Base-by-base conservation (phyloP, 2,888 invertebrate genomes). In the Xestobium rufovillosum region DNA sequence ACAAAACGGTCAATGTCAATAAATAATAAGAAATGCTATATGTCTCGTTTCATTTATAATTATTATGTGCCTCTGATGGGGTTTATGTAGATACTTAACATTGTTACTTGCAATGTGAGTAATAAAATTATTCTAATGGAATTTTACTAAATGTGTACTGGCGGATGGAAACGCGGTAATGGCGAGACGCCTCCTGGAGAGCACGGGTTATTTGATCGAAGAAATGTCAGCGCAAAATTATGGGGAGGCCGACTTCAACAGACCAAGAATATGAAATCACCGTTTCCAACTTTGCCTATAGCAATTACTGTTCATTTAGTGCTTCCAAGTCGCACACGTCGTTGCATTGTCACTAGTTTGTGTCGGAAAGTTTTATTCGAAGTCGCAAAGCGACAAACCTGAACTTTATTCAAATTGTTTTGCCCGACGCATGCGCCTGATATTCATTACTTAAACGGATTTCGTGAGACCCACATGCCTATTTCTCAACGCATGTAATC, bases 221-320 rank as follows among this genome's bases (percentile, higher is more conserved):
- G 48, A 52, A 43, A 43, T 51, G 51, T 53, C 53, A 51, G 51
- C 43, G 48, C 45, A 45, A 45, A 55, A 50, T 54, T 56, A 55
- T 53, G 43, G 49, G 31, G 38, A 46, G 50, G 49, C 53, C 51
- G 54, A 50, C 53, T 51, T 53, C 51, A 57, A 53, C 53, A 52
- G 55, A 57, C 54, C 55, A 53, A 54, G 54, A 54, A 55, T 56
- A 54, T 52, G 54, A 55, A 56, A 56, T 56, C 52, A 51, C 52
- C 51, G 39, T 44, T 36, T 44, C 43, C 43, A 55, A 57, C 55
- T 57, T 57, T 51, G 52, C 56, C 55, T 55, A 55, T 55, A 55
- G 56, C 57, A 57, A 57, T 57, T 55, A 55, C 51, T 50, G 53
- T 53, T 54, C 48, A 52, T 51, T 53, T 56, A 51, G 53, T 52